Conservation (phyloP, 2,888 invertebrate genomes). For the Psylliodes chrysocephalus region DNA sequence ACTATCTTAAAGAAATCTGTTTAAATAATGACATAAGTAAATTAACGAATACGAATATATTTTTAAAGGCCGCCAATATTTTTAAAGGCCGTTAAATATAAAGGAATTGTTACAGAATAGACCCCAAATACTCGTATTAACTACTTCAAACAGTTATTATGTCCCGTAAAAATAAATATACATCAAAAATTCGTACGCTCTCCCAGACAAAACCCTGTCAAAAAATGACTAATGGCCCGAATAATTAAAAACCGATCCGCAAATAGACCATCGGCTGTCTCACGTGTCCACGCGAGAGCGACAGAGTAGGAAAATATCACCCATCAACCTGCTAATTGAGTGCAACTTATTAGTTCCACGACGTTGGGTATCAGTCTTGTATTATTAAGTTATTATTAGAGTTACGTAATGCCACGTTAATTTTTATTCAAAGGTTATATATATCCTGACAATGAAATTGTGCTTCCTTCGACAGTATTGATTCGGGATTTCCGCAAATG, state of each 20-base stretch:
- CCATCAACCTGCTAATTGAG: slow-evolving; percentile 22
- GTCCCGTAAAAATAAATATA: too few species aligned
- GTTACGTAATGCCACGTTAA: slow-evolving; percentile 1
- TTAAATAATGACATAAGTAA: too few species aligned
- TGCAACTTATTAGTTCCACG: slow-evolving; percentile 23
- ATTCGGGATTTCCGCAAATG: too few species aligned
- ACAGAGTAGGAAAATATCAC: slow-evolving; percentile 6
- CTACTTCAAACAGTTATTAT: too few species aligned
- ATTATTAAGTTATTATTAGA: background rate
- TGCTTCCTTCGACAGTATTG: too few species aligned
- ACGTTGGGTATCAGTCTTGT: slow-evolving; percentile 11
- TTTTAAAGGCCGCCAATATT: too few species aligned
- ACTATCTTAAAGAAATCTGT: too few species aligned
- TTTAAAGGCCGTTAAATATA: too few species aligned
- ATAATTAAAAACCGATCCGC: slow-evolving; percentile 4
- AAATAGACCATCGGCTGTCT: background rate
- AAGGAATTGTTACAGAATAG: too few species aligned
- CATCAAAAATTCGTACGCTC: background rate
- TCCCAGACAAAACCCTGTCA: slow-evolving; percentile 8
- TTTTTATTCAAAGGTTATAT: background rate
- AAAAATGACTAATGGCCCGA: slow-evolving; percentile 12
- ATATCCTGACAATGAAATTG: slow-evolving; percentile 10
- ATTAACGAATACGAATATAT: too few species aligned
- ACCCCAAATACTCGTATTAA: too few species aligned
- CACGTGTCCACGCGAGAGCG: slow-evolving; percentile 5